phyloP scores from a whole-genome alignment of 1,140 invertebrate species.

The Penaeus indicus region DNA sequence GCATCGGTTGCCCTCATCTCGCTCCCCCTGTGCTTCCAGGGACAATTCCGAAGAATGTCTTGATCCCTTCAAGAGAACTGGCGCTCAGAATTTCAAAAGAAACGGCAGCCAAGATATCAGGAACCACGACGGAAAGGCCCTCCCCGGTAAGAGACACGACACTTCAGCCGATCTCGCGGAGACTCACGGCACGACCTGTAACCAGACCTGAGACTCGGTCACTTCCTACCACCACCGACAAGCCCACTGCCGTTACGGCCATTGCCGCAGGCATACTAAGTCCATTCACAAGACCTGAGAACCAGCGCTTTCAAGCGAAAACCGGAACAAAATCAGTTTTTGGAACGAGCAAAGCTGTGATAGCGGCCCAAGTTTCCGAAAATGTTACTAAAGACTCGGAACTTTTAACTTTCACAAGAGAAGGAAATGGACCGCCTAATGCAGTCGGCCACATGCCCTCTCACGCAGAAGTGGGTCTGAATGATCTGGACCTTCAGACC shows the following conservation, averaged over 20 bases:
- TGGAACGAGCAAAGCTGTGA: too few species aligned
- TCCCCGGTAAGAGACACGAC: neutral
- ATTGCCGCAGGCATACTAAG: neutral
- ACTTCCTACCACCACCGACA: neutral
- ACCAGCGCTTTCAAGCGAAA: too few species aligned
- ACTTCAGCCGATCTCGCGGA: neutral
- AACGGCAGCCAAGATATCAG: neutral
- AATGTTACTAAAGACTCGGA: too few species aligned
- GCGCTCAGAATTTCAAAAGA: neutral
- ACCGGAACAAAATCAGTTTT: too few species aligned
- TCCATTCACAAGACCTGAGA: neutral
- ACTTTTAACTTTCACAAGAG: too few species aligned
- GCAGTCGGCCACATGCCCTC: neutral
- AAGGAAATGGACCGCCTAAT: neutral
- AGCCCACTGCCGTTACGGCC: neutral
- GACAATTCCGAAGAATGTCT: neutral
- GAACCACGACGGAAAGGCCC: neutral
- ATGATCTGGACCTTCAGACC: neutral
- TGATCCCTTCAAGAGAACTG: neutral
- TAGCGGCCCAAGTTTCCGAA: too few species aligned
- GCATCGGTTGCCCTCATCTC: conserved; percentile 38
- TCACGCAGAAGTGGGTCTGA: neutral
- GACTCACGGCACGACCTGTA: neutral
- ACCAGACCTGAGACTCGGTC: neutral
- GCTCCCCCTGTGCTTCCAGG: neutral